phyloP scores from a whole-genome alignment of 2,113 vertebrate genomes.

The Strix uralensis region DNA sequence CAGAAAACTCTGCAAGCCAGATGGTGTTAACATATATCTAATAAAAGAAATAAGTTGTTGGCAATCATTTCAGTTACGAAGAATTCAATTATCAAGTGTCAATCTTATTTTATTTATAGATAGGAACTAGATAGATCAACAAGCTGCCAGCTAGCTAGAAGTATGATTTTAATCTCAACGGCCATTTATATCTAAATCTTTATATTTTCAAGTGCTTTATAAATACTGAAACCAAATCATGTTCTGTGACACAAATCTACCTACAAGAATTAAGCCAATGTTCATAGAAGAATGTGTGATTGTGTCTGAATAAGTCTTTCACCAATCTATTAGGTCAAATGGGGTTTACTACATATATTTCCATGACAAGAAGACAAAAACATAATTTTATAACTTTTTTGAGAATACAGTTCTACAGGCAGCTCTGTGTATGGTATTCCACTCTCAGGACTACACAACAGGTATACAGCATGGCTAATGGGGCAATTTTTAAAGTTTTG shows the following conservation, averaged over 20 bases:
- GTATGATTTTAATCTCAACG: neutral
- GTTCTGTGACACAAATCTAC: neutral
- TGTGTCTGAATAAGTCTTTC: neutral
- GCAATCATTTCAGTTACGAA: neutral
- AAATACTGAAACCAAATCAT: neutral
- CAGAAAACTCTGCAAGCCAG: neutral
- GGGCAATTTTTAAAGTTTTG: neutral
- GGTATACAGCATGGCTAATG: rapidly evolving
- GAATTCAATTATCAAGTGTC: neutral
- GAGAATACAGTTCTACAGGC: neutral
- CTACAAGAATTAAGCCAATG: neutral
- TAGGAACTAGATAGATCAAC: neutral
- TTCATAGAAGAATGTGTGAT: neutral
- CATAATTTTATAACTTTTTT: neutral
- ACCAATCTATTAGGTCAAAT: neutral
- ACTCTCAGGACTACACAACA: neutral
- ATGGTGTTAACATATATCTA: neutral
- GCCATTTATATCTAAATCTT: neutral
- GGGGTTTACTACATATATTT: neutral
- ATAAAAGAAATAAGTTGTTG: neutral
- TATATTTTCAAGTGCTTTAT: neutral
- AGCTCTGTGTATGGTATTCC: neutral
- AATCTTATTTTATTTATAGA: neutral
- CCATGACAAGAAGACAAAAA: neutral
- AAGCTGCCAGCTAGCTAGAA: neutral